phyloP scores from a whole-genome alignment of 2,888 invertebrate genomes.

The Anthoptus insignis region DNA sequence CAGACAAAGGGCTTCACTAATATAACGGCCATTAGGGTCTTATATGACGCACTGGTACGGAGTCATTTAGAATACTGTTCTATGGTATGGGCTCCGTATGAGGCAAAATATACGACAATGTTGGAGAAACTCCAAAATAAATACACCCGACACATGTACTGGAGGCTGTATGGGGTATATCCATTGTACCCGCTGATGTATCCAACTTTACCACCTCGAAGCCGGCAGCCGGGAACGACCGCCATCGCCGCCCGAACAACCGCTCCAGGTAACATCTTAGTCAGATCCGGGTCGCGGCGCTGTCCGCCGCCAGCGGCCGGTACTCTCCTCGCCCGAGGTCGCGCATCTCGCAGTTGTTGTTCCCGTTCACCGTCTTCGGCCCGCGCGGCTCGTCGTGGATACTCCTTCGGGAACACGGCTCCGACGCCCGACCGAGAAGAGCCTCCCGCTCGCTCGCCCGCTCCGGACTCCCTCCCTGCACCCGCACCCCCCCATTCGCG shows the following conservation, averaged over 20 bases:
- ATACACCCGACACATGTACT: too few relatives aligned
- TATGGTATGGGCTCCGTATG: too few relatives aligned
- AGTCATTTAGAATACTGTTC: too few relatives aligned
- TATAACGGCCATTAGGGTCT: too few relatives aligned
- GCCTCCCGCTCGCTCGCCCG: constrained; percentile 88
- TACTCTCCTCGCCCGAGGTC: constrained; percentile 88
- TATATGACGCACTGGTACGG: too few relatives aligned
- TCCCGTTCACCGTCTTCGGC: constrained; percentile 90
- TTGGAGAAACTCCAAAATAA: too few relatives aligned
- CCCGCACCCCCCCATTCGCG: constrained; percentile 87
- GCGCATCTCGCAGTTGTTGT: constrained; percentile 93
- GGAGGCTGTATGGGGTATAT: too few relatives aligned
- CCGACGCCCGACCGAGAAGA: constrained; percentile 81
- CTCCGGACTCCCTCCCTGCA: constrained; percentile 83
- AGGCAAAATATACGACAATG: too few relatives aligned
- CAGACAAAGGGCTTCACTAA: too few relatives aligned
- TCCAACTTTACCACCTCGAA: constrained; percentile 74
- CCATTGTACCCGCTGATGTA: too few relatives aligned
- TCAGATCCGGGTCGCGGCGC: constrained; percentile 89
- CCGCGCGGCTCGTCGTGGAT: constrained; percentile 83
- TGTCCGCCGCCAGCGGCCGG: constrained; percentile 83
- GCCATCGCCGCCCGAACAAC: constrained; percentile 88
- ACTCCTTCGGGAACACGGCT: constrained; percentile 75
- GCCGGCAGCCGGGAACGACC: constrained; percentile 78
- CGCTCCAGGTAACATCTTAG: constrained; percentile 92